These are phyloP conservation scores for Phrynocephalus vlangalii DNA, from an alignment of 2,797 vertebrate genomes.

Conservation along the genomic window DNA sequence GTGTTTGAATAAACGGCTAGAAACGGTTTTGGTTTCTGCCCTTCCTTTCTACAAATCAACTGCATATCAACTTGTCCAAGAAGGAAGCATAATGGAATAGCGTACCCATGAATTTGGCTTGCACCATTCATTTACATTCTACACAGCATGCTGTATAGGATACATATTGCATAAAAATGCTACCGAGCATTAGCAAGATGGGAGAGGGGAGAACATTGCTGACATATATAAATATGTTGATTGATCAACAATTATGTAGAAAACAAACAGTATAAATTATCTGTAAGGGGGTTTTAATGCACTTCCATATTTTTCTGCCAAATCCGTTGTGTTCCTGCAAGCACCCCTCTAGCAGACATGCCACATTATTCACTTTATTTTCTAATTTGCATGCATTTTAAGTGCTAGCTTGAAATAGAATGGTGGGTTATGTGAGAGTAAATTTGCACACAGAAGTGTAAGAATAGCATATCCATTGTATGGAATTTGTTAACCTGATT, in stretches of 20 bases:
- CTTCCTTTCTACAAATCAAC: background rate
- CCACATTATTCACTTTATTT: rapidly evolving
- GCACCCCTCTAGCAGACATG: constrained; percentile 8
- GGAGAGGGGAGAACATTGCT: rapidly evolving
- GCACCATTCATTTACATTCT: background rate
- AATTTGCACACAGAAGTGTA: background rate
- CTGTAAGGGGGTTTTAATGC: rapidly evolving
- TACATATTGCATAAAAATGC: constrained; percentile 1
- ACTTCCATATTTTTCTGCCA: background rate
- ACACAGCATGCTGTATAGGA: rapidly evolving
- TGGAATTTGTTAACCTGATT: background rate
- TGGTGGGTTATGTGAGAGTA: too few species aligned
- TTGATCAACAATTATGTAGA: constrained; percentile 10
- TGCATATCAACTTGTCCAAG: background rate
- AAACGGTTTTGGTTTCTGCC: background rate
- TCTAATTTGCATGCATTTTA: background rate
- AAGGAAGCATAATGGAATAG: background rate
- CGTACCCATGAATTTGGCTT: background rate
- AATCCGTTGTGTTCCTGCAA: background rate
- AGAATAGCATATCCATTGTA: background rate
- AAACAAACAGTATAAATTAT: background rate
- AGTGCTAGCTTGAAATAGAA: constrained; percentile 16
- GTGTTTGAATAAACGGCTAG: background rate
- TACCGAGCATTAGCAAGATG: background rate
- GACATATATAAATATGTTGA: background rate